Percentiles rank a stretch among this genome's conserved stretches.
Evolutionary conservation across 2,113 vertebrate genomes (phyloP).

Genomic region (Ursus arctos): DNA sequence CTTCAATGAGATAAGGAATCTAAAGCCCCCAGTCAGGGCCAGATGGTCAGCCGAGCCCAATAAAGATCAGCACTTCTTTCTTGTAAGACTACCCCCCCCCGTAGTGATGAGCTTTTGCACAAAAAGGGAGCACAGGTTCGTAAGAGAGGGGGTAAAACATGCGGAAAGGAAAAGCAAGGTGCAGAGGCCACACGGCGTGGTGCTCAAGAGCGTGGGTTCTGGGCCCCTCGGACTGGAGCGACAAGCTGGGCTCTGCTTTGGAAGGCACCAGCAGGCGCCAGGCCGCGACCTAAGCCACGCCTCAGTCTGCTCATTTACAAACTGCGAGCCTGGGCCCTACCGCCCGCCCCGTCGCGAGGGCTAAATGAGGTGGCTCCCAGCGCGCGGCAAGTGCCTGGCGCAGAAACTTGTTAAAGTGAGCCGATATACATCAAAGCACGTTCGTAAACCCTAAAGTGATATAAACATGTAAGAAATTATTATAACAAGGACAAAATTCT

Average conservation of each 20-base stretch:
- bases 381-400: background rate
- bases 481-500: conserved; percentile 46
- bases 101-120: background rate
- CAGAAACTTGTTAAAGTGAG: conserved; percentile 57
- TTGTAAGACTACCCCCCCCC: too few relatives aligned
- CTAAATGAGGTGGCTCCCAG: background rate
- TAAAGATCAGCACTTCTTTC: background rate
- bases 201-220: background rate
- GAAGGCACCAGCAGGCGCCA: background rate
- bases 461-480: conserved; percentile 66
- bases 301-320: background rate
- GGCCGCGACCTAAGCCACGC: background rate
- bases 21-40: background rate
- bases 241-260: background rate
- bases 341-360: background rate
- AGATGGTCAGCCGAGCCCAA: background rate
- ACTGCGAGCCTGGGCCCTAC: background rate
- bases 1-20: background rate
- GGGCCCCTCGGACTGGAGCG: background rate
- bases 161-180: background rate
- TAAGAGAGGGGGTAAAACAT: background rate
- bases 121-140: background rate
- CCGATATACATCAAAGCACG: background rate
- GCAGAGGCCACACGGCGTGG: background rate
- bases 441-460: conserved; percentile 2